Conservation (phyloP, 2,113 vertebrate species). For the Prochilodus magdalenae region DNA sequence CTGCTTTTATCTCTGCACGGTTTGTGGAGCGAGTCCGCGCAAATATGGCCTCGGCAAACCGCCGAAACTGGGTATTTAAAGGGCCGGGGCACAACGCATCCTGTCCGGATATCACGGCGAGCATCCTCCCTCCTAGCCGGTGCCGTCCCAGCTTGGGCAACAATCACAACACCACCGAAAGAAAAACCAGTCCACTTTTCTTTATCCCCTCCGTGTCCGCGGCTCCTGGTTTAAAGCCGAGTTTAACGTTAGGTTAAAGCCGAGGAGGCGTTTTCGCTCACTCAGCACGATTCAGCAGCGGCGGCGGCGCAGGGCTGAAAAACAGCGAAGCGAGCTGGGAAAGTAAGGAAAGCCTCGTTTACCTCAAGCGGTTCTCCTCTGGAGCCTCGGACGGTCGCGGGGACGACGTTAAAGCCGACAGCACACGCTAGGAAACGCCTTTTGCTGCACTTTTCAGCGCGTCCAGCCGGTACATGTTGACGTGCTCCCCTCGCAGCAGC, state of each 20-base stretch:
- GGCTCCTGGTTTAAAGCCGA: background rate
- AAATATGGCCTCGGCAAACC: slow-evolving; percentile 1
- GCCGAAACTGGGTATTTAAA: background rate
- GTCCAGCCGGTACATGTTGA: background rate
- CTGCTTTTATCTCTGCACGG: no score
- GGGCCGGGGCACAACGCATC: slow-evolving; percentile 3
- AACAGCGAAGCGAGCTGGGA: background rate
- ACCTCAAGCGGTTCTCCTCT: slow-evolving; percentile 28
- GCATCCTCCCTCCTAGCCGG: slow-evolving; percentile 50
- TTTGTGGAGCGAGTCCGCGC: background rate
- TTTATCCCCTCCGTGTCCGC: background rate
- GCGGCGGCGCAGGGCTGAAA: background rate
- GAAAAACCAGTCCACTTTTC: background rate
- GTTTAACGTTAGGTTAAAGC: background rate
- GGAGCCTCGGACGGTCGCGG: slow-evolving; percentile 7
- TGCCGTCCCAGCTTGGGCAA: background rate
- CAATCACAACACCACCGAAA: no score
- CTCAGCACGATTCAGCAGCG: background rate
- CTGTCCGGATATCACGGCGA: slow-evolving; percentile 45
- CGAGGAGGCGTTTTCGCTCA: background rate
- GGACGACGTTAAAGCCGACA: background rate
- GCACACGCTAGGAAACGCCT: slow-evolving; percentile 33
- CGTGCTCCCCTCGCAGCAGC: slow-evolving; percentile 8
- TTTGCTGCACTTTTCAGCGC: slow-evolving; percentile 13
- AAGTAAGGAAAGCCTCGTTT: slow-evolving; percentile 2